These are phyloP conservation scores for Epicampocera succincta DNA, from an alignment of 2,888 invertebrate genomes.

Conservation along the genomic window DNA sequence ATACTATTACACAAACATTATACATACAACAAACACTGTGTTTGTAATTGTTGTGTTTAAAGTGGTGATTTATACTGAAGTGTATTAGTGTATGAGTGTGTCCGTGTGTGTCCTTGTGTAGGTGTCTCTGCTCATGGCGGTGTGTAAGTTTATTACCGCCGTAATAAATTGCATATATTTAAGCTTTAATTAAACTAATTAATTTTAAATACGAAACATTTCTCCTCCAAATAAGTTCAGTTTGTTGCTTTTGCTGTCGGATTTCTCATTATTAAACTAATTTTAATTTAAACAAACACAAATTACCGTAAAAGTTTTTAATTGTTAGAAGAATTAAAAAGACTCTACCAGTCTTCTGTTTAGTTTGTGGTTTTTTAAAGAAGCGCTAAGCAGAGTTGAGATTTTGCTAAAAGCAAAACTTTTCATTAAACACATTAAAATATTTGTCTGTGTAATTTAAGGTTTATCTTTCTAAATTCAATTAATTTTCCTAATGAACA, in stretches of 20 bases:
- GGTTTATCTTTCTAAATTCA: constrained; percentile 67
- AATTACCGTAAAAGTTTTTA: constrained; percentile 37
- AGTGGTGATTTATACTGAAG: constrained; percentile 28
- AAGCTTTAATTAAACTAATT: constrained; percentile 67
- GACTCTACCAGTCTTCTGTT: constrained; percentile 9
- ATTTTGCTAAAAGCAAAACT: constrained; percentile 39
- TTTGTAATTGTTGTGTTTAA: not conserved
- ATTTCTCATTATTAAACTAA: constrained; percentile 54
- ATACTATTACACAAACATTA: constrained; percentile 13
- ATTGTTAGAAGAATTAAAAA: constrained; percentile 12
- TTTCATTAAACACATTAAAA: constrained; percentile 42
- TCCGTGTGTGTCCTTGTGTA: not conserved
- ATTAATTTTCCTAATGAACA: constrained; percentile 53
- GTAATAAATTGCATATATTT: constrained; percentile 60
- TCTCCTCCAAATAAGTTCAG: not conserved
- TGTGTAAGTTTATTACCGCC: constrained; percentile 38
- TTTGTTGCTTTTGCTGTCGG: not conserved
- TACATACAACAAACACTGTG: not conserved
- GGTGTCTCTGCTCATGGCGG: not conserved
- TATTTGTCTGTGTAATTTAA: constrained; percentile 50
- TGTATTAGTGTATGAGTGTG: not conserved
- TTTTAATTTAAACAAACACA: constrained; percentile 58
- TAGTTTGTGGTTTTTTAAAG: constrained; percentile 44
- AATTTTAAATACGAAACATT: constrained; percentile 50
- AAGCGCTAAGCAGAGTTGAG: not conserved